phyloP scores from a whole-genome alignment of 2,113 vertebrate genomes.

The Leucopternis melanops region DNA sequence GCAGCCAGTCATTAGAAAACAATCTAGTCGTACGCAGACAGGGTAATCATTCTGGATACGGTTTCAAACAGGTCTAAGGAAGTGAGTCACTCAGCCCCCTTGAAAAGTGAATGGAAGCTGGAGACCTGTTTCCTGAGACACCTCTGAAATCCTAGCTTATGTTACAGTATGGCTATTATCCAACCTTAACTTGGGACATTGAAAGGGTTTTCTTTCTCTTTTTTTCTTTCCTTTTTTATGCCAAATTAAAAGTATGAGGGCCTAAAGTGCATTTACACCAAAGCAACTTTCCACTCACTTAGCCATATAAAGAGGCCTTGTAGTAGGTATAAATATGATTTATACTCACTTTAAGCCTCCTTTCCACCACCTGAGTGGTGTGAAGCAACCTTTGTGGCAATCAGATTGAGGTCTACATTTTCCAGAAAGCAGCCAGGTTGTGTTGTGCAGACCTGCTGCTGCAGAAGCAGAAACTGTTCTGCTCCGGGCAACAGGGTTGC shows the following conservation, averaged over 20 bases:
- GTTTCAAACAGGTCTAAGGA: slow-evolving; percentile 40
- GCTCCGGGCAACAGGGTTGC: neutral
- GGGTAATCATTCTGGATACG: neutral
- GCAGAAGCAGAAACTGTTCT: neutral
- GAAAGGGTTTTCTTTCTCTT: slow-evolving; percentile 2
- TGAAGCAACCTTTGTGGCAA: slow-evolving; percentile 14
- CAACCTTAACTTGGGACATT: neutral
- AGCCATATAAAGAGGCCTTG: neutral
- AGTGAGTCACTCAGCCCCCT: slow-evolving; percentile 22
- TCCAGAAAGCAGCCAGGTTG: neutral
- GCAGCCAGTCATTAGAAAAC: neutral
- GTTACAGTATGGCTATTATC: slow-evolving; percentile 24
- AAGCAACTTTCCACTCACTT: slow-evolving; percentile 2
- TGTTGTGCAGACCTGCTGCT: neutral
- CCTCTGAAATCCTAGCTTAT: slow-evolving; percentile 33
- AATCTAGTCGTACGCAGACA: neutral
- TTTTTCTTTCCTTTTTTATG: neutral
- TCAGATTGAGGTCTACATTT: neutral
- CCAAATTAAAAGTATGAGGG: slow-evolving; percentile 3
- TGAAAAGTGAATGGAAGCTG: slow-evolving; percentile 29
- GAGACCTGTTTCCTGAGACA: slow-evolving; percentile 41
- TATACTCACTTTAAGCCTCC: neutral
- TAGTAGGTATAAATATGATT: neutral
- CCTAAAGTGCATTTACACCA: neutral
- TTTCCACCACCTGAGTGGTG: slow-evolving; percentile 7